Base-by-base conservation (phyloP, 2,113 vertebrate species). In the Pavo muticus region DNA sequence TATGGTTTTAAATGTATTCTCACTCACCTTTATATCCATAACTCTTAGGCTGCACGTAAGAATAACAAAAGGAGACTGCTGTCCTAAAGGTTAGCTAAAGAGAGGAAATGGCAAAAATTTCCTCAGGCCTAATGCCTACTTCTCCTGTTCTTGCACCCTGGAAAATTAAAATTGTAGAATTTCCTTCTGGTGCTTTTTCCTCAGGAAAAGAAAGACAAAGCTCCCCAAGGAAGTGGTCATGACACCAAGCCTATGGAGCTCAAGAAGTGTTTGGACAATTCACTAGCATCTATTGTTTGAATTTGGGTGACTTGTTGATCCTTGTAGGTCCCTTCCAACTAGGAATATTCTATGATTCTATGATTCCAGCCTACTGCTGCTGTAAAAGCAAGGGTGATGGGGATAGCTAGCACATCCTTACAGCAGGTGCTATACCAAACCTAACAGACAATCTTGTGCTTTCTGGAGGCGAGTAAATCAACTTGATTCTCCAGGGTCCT, bases 391-490 rank as follows among this genome's bases (percentile, higher is more conserved):
- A 56, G 7, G 5, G 3, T 7, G 12, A 57, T 39, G 56, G 68
- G 1, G 4, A 11, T 37, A 45, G 13, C 11, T 48, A 48, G 4
- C 0, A 0, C 61, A 11, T 84, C 29, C 20, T 67, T 74, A 15
- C 7, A 30, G 19, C 4, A 63, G 6, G 15, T 81, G 19, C 11
- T 40, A 9, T 40, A 37, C 5, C 11, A 74, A 74, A 48, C 3
- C 6, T 72, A 25, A 8, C 57, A 47, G 40, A 5, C 9, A 74
- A 1, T 76, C n/a, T n/a, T 39, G 8, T 3, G 1, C 23, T 76
- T 69, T 73, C 35, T 70, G 35, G 69, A 7, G 7, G 5, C 47
- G 21, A 21, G n/a, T 37, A n/a, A 71, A 21, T 30, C 19, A 74
- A 1, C 4, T 24, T 40, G 2, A 67, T 84, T 78, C 16, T 59